phyloP scores from a whole-genome alignment of 2,797 vertebrate genomes.

The Loris lydekkerianus region DNA sequence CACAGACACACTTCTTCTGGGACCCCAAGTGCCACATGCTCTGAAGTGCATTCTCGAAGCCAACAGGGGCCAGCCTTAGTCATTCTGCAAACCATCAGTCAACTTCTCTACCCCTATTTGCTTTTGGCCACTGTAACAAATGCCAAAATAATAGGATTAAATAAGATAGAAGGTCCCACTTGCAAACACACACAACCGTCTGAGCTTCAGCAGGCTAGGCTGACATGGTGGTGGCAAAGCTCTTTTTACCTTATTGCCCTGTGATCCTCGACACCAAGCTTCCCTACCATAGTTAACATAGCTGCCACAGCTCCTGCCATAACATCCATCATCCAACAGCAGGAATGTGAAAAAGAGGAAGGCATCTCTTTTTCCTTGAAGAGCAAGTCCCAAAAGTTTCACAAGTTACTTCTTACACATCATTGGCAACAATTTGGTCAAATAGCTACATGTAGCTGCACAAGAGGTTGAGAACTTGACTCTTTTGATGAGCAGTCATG shows the following conservation, averaged over 20 bases:
- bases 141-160: background rate
- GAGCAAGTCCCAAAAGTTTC: background rate
- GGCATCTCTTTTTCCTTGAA: background rate
- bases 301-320: slow-evolving; percentile 19
- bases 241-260: background rate
- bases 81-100: background rate
- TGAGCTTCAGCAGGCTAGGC: background rate
- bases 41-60: background rate
- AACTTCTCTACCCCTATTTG: background rate
- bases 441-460: background rate
- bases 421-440: background rate
- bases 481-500: background rate
- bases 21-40: rapidly evolving
- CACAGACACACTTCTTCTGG: rapidly evolving
- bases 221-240: background rate
- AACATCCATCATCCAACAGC: background rate
- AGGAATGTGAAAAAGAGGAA: background rate
- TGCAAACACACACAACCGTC: background rate
- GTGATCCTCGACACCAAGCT: background rate
- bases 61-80: background rate
- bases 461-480: background rate
- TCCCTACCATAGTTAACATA: background rate
- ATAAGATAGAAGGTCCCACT: background rate
- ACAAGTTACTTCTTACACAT: background rate
- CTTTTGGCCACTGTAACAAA: background rate